Conservation (phyloP, 2,797 vertebrate species). For the Alectoris magna region DNA sequence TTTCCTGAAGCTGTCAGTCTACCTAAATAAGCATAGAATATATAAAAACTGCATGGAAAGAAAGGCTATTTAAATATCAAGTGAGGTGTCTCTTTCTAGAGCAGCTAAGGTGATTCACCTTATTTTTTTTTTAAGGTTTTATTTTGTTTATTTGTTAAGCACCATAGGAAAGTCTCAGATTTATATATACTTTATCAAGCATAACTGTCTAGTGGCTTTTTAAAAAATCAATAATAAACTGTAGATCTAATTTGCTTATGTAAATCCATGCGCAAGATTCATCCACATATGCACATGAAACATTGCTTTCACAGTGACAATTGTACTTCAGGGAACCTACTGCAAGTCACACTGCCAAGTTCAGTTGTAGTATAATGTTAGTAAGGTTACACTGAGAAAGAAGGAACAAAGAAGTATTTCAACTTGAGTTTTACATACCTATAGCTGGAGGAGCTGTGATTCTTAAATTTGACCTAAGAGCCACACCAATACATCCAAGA, state of each 20-base stretch:
- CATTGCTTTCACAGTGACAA: neutral
- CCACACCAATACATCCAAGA: neutral
- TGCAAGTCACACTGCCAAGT: neutral
- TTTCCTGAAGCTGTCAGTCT: neutral
- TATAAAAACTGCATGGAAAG: neutral
- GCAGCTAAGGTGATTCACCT: neutral
- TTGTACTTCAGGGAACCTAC: neutral
- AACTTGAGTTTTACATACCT: neutral
- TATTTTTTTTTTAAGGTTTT: neutral
- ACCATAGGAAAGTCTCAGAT: neutral
- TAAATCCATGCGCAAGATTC: neutral
- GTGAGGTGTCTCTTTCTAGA: neutral
- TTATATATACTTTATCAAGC: neutral
- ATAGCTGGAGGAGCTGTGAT: neutral
- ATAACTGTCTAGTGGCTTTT: neutral
- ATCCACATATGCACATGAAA: neutral
- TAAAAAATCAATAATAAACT: neutral
- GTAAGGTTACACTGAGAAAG: neutral
- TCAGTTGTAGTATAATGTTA: neutral
- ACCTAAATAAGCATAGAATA: neutral
- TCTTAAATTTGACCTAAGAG: neutral
- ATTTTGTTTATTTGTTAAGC: neutral
- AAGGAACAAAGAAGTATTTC: neutral
- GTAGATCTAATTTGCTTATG: neutral
- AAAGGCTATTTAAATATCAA: neutral